phyloP scores from a whole-genome alignment of 1,140 invertebrate genomes.

The Calephelis virginiensis region DNA sequence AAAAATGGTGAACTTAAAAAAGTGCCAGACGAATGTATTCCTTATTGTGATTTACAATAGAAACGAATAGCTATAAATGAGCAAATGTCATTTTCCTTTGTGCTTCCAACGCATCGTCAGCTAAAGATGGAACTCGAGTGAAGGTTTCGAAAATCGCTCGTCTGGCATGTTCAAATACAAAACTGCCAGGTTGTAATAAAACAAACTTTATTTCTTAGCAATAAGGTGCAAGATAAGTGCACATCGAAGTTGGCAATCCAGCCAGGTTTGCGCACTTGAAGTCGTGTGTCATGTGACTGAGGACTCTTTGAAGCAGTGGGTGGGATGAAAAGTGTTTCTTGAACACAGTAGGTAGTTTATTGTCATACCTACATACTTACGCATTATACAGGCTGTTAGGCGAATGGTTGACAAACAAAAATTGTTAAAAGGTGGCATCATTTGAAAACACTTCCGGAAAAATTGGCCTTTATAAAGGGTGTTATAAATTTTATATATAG shows the following conservation, averaged over 20 bases:
- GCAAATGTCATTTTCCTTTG: conserved; percentile 39
- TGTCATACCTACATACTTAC: conserved; percentile 10
- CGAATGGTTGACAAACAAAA: too few relatives aligned
- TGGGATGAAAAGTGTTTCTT: conserved; percentile 25
- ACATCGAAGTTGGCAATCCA: conserved; percentile 15
- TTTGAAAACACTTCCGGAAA: too few relatives aligned
- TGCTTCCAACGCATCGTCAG: conserved; percentile 39
- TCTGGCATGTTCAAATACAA: conserved; percentile 26
- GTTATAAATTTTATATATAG: too few relatives aligned
- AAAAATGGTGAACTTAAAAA: too few relatives aligned
- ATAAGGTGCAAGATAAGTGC: conserved; percentile 5
- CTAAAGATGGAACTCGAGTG: conserved; percentile 39
- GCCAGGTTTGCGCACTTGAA: conserved; percentile 34
- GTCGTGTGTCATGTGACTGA: conserved; percentile 34
- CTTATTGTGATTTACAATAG: background rate
- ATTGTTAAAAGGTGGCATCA: too few relatives aligned
- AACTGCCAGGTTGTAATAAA: background rate
- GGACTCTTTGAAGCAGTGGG: conserved; percentile 33
- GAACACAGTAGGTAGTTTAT: conserved; percentile 15
- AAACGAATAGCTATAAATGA: conserved; percentile 28
- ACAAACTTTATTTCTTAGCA: background rate
- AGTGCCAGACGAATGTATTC: background rate
- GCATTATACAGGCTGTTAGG: background rate
- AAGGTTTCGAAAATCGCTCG: conserved; percentile 44
- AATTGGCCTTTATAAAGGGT: too few relatives aligned